Percentiles rank a stretch among this genome's conserved stretches.
These are phyloP conservation scores for Cyprinodon tularosa DNA, from an alignment of 2,113 vertebrate species.

Conservation along the genomic window DNA sequence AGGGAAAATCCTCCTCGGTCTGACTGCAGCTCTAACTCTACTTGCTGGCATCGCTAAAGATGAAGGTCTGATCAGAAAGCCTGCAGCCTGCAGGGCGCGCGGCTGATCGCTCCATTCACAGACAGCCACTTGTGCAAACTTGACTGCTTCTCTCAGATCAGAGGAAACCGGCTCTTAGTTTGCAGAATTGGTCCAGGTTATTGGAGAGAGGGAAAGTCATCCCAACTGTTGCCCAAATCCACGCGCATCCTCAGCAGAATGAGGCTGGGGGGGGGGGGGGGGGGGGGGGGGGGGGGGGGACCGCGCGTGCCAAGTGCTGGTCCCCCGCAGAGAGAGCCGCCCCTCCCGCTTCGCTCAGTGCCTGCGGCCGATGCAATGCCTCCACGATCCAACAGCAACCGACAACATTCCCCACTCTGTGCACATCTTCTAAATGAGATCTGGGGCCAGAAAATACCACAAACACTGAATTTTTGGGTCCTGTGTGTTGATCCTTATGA, in stretches of 20 bases:
- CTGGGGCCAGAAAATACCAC: background rate
- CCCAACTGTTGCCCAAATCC: background rate
- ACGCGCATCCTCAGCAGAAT: background rate
- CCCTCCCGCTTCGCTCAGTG: background rate
- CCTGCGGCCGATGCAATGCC: background rate
- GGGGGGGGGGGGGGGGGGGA: background rate
- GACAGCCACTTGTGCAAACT: conserved; percentile 30
- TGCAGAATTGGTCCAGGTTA: background rate
- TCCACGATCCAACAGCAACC: background rate
- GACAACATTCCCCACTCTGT: background rate
- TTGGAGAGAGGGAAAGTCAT: background rate
- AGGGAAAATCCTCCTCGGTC: background rate
- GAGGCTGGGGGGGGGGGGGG: background rate
- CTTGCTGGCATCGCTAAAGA: background rate
- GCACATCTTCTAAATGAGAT: background rate
- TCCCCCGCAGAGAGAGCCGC: background rate
- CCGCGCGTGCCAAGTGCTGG: background rate
- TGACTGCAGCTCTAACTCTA: conserved; percentile 8
- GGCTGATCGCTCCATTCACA: background rate
- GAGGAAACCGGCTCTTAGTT: conserved; percentile 37
- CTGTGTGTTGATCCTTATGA: too few relatives aligned
- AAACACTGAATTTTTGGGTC: too few relatives aligned
- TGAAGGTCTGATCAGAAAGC: background rate
- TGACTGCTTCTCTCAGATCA: conserved; percentile 32
- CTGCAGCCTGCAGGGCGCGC: background rate